Evolutionary conservation across 2,888 invertebrate species (phyloP).

Genomic region (Eupithecia abbreviata): DNA sequence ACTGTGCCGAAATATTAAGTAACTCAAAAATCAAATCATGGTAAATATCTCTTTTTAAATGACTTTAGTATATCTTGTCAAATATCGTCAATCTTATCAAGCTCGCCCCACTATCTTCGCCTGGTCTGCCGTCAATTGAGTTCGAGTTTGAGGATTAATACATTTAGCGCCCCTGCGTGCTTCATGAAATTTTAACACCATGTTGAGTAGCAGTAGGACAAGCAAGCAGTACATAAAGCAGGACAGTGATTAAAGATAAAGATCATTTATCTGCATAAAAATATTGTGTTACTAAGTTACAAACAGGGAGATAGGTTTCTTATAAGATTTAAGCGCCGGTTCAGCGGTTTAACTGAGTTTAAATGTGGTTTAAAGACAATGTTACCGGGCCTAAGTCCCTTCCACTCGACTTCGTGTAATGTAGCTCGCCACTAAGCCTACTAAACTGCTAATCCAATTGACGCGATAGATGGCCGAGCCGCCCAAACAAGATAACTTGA

Average conservation of each 20-base stretch:
- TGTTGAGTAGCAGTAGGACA: neutral
- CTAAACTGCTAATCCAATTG: slow-evolving; percentile 31
- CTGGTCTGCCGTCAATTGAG: neutral
- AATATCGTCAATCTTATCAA: neutral
- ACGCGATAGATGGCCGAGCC: slow-evolving; percentile 21
- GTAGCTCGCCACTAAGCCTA: slow-evolving; percentile 11
- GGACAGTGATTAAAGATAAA: neutral
- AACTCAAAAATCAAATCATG: too few species aligned
- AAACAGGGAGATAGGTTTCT: too few species aligned
- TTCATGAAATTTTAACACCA: neutral
- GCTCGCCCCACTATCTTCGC: neutral
- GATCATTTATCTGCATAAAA: too few species aligned
- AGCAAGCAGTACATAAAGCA: neutral
- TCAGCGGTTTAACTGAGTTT: neutral
- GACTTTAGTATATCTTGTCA: neutral
- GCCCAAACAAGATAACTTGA: slow-evolving; percentile 19
- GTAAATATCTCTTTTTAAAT: too few species aligned
- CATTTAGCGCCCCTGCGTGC: neutral
- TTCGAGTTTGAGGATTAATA: neutral
- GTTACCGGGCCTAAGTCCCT: neutral
- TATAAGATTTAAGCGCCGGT: neutral
- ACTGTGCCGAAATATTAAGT: too few species aligned
- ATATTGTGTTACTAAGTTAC: too few species aligned
- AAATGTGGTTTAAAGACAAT: neutral
- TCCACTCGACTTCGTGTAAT: slow-evolving; percentile 18